Percentiles rank a stretch among this genome's conserved stretches.
Evolutionary conservation across 1,140 invertebrate genomes (phyloP).

Genomic region (Stegodyphus mimosarum): DNA sequence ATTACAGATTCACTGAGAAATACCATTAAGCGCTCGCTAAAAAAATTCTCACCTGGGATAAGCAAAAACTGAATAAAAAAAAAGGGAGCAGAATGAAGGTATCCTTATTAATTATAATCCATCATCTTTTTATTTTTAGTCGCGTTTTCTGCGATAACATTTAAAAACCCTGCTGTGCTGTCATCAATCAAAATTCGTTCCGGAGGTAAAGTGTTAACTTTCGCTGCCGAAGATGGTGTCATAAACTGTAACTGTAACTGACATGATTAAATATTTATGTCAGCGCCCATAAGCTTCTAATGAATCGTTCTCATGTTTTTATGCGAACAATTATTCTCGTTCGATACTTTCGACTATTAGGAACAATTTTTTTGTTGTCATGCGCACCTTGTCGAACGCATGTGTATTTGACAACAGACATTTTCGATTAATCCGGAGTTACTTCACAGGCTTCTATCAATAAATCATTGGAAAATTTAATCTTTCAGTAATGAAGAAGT

Average conservation of each 20-base stretch:
- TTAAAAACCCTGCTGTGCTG: constrained; percentile 10
- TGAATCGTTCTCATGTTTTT: background rate
- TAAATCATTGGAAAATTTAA: no score
- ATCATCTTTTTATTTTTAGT: constrained; percentile 38
- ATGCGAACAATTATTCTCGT: background rate
- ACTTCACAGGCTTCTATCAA: no score
- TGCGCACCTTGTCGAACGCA: no score
- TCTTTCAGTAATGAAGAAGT: no score
- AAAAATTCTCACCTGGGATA: no score
- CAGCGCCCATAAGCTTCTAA: background rate
- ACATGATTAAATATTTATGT: constrained; percentile 45
- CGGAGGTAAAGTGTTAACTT: background rate
- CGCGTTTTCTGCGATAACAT: constrained; percentile 7
- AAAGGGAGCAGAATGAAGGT: background rate
- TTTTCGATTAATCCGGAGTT: no score
- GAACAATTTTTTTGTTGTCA: no score
- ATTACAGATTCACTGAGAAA: no score
- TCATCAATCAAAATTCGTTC: background rate
- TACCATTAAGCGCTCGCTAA: no score
- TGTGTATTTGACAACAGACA: no score
- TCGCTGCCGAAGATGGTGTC: background rate
- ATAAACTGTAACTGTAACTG: background rate
- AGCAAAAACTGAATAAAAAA: no score
- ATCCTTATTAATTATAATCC: constrained; percentile 34
- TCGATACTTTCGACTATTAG: no score